phyloP scores from a whole-genome alignment of 2,888 invertebrate genomes.

The Aethes cnicana region DNA sequence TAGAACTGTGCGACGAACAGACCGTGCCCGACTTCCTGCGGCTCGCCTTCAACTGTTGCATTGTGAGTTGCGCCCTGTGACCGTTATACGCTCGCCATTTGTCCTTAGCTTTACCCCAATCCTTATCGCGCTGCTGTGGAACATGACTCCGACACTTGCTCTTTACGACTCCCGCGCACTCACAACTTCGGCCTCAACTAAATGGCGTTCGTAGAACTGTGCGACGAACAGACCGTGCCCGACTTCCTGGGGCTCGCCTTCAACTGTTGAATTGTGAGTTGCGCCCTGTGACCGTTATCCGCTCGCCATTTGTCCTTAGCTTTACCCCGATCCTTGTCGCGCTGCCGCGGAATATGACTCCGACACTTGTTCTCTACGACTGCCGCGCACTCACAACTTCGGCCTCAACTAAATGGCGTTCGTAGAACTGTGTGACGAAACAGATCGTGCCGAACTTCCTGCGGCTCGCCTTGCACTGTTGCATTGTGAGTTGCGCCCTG shows the following conservation, averaged over 20 bases:
- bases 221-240: slow-evolving; percentile 90
- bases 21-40: slow-evolving; percentile 92
- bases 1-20: slow-evolving; percentile 91
- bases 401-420: slow-evolving; percentile 98
- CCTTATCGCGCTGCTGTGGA: too few relatives aligned
- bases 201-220: slow-evolving; percentile 95
- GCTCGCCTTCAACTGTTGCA: slow-evolving; percentile 95
- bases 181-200: slow-evolving; percentile 98
- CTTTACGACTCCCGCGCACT: slow-evolving; percentile 95
- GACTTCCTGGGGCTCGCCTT: slow-evolving; percentile 94
- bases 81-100: not conserved
- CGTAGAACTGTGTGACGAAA: slow-evolving; percentile 90
- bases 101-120: not conserved
- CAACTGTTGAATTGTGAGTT: slow-evolving; percentile 93
- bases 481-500: slow-evolving; percentile 86
- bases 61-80: slow-evolving; percentile 83
- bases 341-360: too few relatives aligned
- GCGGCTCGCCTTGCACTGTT: slow-evolving; percentile 94
- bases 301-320: not conserved
- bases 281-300: not conserved
- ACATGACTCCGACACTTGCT: too few relatives aligned
- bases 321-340: not conserved
- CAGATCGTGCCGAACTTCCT: slow-evolving; percentile 92
- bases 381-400: slow-evolving; percentile 97
- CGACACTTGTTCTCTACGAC: too few relatives aligned